Base-by-base conservation (phyloP, 2,113 vertebrate genomes). In the Vulpes vulpes region DNA sequence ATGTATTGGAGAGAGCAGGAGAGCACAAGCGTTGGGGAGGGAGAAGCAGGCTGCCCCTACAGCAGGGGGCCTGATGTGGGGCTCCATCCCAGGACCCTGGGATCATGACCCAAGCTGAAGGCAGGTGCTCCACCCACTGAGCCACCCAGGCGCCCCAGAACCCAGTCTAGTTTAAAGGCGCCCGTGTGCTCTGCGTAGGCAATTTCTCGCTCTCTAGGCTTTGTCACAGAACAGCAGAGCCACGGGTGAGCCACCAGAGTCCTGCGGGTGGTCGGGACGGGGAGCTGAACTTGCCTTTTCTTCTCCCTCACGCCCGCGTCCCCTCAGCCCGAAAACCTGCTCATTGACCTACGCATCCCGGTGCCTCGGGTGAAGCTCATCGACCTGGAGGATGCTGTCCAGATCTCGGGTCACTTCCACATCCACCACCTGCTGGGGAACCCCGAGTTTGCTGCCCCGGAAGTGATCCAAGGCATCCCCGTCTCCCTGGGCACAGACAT, bases 401-500 rank as follows among this genome's bases (percentile, higher is more conserved):
- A 99, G 97, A 99, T 99, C 94, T 99, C 99, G 0, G 99, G 99
- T 11, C 99, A 99, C 76, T 99, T 99, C 79, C 99, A 99, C 0
- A 97, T 99, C 93, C 99, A 99, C 97, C 99, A 99, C 51, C 98
- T 99, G 89, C 99, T 99, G 0, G 99, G 99, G 83, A 99, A 99
- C 98, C 99, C 99, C 0, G 99, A 99, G 98, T 99, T 99, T 0
- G 99, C 99, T 0, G 99, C 99, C 7, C 99, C 99, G 0, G 99
- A 99, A 98, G 99, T 99, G 85, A 99, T 99, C 97, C 99, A 99
- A 59, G 99, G 99, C n/a, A 99, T 99, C 11, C 99, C 99, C 0
- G 99, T 99, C 32, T 99, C 99, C 6, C 97, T 99, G 49, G 99
- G 99, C 73, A 99, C 99, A 0, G 99, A 99, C 35, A 99, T 99